These are phyloP conservation scores for Himalopsyche phryganea DNA, from an alignment of 1,140 invertebrate genomes.

Conservation along the genomic window DNA sequence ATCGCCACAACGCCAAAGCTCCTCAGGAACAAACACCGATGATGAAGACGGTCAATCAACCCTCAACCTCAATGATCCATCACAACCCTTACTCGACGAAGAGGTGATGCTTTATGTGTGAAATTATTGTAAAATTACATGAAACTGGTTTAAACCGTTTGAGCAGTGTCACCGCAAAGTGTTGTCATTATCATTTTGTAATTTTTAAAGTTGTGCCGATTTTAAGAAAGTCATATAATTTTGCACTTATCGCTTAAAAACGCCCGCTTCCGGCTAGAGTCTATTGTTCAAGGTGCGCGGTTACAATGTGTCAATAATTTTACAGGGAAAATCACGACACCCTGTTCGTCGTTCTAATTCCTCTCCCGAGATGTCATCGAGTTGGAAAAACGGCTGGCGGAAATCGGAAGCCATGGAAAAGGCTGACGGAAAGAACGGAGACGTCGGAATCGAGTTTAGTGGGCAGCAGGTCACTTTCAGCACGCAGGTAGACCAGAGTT, in stretches of 20 bases:
- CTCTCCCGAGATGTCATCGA: slow-evolving; percentile 85
- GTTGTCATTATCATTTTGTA: neutral
- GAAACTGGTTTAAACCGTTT: neutral
- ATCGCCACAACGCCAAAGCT: slow-evolving; percentile 58
- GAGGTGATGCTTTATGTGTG: slow-evolving; percentile 13
- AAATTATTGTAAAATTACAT: neutral
- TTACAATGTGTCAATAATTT: too few relatives aligned
- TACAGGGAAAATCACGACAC: slow-evolving; percentile 61
- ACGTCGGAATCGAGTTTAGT: neutral
- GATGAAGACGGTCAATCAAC: slow-evolving; percentile 40
- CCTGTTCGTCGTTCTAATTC: slow-evolving; percentile 83
- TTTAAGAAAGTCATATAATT: too few relatives aligned
- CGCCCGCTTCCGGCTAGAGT: too few relatives aligned
- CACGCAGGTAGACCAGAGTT: neutral
- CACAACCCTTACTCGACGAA: slow-evolving; percentile 24
- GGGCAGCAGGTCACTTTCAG: neutral
- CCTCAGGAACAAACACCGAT: slow-evolving; percentile 45
- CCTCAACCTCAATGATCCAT: slow-evolving; percentile 17
- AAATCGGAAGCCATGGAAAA: slow-evolving; percentile 36
- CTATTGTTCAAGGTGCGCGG: too few relatives aligned
- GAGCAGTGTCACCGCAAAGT: too few relatives aligned
- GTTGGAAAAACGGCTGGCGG: slow-evolving; percentile 71
- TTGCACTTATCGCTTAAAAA: too few relatives aligned
- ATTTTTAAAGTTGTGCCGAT: too few relatives aligned
- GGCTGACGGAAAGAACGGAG: slow-evolving; percentile 3